Conservation (phyloP, 37 sponge, comb jelly and placozoan species). For the Ephydatia muelleri region DNA sequence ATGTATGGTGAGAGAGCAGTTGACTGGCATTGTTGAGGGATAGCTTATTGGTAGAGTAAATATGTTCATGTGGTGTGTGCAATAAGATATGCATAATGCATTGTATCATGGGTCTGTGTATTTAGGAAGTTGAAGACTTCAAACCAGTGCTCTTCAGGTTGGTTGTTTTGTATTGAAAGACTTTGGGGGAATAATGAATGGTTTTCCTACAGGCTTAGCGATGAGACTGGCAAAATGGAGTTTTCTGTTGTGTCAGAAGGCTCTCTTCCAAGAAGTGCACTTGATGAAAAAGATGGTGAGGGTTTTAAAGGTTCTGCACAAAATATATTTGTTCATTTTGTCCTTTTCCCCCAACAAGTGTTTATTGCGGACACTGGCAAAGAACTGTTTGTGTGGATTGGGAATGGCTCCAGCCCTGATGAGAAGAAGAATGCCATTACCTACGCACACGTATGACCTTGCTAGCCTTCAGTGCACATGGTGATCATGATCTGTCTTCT, state of each 20-base stretch:
- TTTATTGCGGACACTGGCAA: conserved; percentile 77
- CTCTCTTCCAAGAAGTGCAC: neutral
- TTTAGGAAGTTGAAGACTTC: neutral
- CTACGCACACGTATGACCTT: conserved; percentile 75
- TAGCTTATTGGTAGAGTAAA: too few species aligned
- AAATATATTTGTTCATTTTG: neutral
- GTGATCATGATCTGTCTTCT: neutral
- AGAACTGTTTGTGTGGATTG: conserved; percentile 68
- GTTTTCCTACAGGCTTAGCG: conserved; percentile 63
- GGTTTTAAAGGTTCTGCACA: neutral
- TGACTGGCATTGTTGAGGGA: too few species aligned
- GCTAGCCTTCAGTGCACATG: neutral
- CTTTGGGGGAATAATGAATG: neutral
- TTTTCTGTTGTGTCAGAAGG: conserved; percentile 57
- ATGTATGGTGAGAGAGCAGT: too few species aligned
- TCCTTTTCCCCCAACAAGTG: conserved; percentile 9
- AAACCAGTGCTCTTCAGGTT: neutral
- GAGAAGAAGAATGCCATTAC: conserved; percentile 81
- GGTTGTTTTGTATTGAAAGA: neutral
- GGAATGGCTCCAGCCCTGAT: conserved; percentile 56
- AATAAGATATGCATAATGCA: neutral
- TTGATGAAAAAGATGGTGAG: conserved; percentile 76
- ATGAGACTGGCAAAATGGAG: conserved; percentile 66
- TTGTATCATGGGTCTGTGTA: neutral
- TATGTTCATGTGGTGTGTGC: too few species aligned